Percentiles rank a stretch among this genome's conserved stretches.
phyloP scores from a whole-genome alignment of 2,797 vertebrate species.

The Poeciliopsis presidionis region DNA sequence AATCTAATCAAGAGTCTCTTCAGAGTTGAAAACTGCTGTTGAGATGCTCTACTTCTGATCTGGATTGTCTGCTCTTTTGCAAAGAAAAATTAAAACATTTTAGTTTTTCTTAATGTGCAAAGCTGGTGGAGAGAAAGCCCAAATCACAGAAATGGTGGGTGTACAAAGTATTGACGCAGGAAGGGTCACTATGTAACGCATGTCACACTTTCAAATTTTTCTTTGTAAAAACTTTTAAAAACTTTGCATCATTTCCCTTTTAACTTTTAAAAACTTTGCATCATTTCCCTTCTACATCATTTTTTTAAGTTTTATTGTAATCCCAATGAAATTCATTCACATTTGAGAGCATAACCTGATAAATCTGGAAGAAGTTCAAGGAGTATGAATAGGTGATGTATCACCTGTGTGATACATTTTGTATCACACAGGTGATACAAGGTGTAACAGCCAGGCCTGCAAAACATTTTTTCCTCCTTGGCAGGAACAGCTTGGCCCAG shows the following conservation, averaged over 20 bases:
- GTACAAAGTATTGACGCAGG: background rate
- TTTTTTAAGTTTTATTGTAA: background rate
- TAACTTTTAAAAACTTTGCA: background rate
- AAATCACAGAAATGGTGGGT: background rate
- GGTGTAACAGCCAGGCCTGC: slow-evolving; percentile 20
- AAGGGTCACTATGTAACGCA: background rate
- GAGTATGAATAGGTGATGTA: background rate
- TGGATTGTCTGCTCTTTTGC: background rate
- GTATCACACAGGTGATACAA: background rate
- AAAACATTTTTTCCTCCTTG: slow-evolving; percentile 39
- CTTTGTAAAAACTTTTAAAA: background rate
- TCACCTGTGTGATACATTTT: no score
- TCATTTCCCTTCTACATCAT: background rate
- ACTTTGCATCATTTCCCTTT: background rate
- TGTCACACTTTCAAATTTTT: background rate
- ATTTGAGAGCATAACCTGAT: background rate
- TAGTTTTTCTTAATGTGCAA: background rate
- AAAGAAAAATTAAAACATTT: background rate
- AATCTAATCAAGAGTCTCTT: background rate
- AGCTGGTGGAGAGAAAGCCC: background rate
- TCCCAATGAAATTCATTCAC: background rate
- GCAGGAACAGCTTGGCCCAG: slow-evolving; percentile 57
- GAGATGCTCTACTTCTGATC: background rate
- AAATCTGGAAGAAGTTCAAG: background rate
- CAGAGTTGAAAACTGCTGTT: background rate